Evolutionary conservation across 2,797 vertebrate species (phyloP).

Genomic region (Enteromius paludinosus): DNA sequence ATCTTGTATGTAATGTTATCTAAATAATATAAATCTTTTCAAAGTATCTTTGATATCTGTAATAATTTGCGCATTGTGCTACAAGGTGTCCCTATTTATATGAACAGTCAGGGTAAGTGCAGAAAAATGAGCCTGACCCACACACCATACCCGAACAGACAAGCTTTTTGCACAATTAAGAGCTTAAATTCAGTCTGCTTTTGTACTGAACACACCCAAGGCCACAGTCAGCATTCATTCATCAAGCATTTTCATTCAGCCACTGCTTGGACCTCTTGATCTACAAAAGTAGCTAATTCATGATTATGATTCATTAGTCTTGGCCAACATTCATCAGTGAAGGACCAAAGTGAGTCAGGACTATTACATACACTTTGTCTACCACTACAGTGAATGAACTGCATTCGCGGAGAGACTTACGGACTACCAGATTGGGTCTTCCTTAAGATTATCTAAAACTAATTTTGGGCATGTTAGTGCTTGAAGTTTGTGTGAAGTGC

Average conservation of each 20-base stretch:
- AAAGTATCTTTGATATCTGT: background rate
- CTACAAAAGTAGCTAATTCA: background rate
- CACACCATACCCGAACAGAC: background rate
- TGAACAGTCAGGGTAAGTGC: background rate
- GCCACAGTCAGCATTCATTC: background rate
- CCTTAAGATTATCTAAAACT: background rate
- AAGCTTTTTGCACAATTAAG: background rate
- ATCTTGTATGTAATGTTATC: background rate
- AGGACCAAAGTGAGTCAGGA: slow-evolving; percentile 3
- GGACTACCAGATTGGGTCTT: background rate
- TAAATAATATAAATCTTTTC: background rate
- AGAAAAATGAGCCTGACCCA: background rate
- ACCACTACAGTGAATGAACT: background rate
- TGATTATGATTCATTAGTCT: slow-evolving; percentile 7
- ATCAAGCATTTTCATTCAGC: background rate
- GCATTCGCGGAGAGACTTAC: background rate
- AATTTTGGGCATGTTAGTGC: background rate
- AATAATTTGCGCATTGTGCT: background rate
- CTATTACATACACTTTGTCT: slow-evolving; percentile 9
- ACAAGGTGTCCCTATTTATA: background rate
- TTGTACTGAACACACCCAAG: background rate
- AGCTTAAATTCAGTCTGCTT: background rate
- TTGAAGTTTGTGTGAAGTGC: background rate
- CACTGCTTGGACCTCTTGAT: background rate
- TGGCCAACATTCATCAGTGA: background rate